Evolutionary conservation across 2,113 vertebrate genomes (phyloP).

Genomic region (Myocastor coypus): DNA sequence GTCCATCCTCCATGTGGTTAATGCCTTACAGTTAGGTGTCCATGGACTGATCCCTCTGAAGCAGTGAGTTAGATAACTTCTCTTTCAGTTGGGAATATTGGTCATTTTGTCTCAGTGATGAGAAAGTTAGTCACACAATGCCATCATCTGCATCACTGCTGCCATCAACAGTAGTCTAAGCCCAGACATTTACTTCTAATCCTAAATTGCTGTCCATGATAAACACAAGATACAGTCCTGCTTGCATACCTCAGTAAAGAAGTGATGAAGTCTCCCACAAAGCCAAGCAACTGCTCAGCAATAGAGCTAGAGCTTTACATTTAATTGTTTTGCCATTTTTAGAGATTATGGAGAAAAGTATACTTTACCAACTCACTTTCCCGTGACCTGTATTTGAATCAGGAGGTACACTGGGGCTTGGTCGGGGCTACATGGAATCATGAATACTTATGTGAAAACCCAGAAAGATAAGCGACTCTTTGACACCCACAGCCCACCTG

Average conservation of each 20-base stretch:
- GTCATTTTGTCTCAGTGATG: background rate
- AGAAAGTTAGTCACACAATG: background rate
- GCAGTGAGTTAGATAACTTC: background rate
- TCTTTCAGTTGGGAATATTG: background rate
- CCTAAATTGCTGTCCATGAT: background rate
- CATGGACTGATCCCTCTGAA: background rate
- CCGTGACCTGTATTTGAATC: background rate
- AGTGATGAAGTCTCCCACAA: background rate
- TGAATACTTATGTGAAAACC: background rate
- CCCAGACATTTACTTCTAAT: background rate
- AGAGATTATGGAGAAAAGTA: background rate
- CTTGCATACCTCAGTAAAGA: background rate
- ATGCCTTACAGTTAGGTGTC: background rate
- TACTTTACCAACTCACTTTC: background rate
- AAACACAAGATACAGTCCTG: background rate
- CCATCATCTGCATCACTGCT: background rate
- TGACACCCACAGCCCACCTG: background rate
- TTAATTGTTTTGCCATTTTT: background rate
- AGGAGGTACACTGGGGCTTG: background rate
- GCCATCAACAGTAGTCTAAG: background rate
- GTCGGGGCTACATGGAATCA: too few relatives aligned
- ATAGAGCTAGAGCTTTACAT: background rate
- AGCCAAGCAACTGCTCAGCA: background rate
- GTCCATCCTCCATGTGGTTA: background rate
- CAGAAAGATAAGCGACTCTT: background rate